Evolutionary conservation across 2,888 invertebrate species (phyloP).

Genomic region (Autographa pulchrina): DNA sequence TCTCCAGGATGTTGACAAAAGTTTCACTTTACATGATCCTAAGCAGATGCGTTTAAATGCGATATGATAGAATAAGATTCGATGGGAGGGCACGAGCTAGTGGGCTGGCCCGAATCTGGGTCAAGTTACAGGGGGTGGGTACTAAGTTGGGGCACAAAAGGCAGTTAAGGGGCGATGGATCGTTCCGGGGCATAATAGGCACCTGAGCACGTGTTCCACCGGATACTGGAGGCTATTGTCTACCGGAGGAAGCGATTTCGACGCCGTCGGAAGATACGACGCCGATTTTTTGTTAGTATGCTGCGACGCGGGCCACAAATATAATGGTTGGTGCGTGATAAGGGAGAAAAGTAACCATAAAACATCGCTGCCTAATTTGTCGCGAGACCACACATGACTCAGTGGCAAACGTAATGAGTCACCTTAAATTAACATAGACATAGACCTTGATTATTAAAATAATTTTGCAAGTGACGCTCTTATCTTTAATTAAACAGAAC

Average conservation of each 20-base stretch:
- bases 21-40: constrained; percentile 57
- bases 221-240: constrained; percentile 86
- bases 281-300: constrained; percentile 76
- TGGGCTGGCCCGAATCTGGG: constrained; percentile 81
- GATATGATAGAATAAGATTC: constrained; percentile 67
- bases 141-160: constrained; percentile 75
- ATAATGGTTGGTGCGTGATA: constrained; percentile 64
- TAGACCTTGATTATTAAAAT: too few relatives aligned
- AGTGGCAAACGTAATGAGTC: not conserved
- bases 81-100: constrained; percentile 85
- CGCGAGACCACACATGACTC: constrained; percentile 49
- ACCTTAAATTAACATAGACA: not conserved
- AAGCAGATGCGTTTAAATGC: constrained; percentile 75
- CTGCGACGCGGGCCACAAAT: constrained; percentile 60
- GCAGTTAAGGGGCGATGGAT: constrained; percentile 70
- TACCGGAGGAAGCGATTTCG: constrained; percentile 86
- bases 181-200: constrained; percentile 82
- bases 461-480: too few relatives aligned
- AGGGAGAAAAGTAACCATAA: constrained; percentile 51
- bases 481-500: too few relatives aligned
- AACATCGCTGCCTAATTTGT: constrained; percentile 39
- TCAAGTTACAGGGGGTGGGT: constrained; percentile 86
- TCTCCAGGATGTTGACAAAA: constrained; percentile 73
- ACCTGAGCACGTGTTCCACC: constrained; percentile 89
- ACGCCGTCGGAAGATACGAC: constrained; percentile 83